Conservation (phyloP, 2,113 vertebrate species). For the Ariopsis seemanni region DNA sequence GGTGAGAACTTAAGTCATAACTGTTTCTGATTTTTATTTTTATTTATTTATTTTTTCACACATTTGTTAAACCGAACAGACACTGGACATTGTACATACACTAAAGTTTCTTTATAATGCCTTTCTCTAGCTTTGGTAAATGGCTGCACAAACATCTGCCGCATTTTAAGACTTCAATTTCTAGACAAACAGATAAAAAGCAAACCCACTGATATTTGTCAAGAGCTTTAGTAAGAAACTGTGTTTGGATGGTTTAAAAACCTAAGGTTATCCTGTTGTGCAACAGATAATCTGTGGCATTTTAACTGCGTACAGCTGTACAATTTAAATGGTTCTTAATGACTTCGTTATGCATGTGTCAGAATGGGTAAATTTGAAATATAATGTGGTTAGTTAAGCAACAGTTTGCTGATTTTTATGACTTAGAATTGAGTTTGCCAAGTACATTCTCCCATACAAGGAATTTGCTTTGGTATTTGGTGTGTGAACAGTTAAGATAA, state of each 20-base stretch:
- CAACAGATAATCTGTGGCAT: not conserved
- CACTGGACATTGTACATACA: not conserved
- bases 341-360: not conserved
- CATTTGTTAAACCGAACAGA: not conserved
- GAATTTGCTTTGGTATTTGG: too few relatives aligned
- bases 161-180: not conserved
- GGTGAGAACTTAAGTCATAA: conserved; percentile 69
- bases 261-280: not conserved
- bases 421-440: too few relatives aligned
- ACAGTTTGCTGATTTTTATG: not conserved
- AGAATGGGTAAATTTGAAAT: not conserved
- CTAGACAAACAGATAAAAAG: not conserved
- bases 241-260: not conserved
- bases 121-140: conserved; percentile 15
- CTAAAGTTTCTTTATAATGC: not conserved
- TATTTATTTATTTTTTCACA: not conserved
- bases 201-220: conserved; percentile 2
- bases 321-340: not conserved
- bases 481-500: too few relatives aligned
- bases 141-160: not conserved
- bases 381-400: not conserved
- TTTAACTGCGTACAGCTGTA: not conserved
- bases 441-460: too few relatives aligned
- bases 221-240: not conserved
- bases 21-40: not conserved